Base-by-base conservation (phyloP, 2,113 vertebrate genomes). In the Cephalopterus ornatus region DNA sequence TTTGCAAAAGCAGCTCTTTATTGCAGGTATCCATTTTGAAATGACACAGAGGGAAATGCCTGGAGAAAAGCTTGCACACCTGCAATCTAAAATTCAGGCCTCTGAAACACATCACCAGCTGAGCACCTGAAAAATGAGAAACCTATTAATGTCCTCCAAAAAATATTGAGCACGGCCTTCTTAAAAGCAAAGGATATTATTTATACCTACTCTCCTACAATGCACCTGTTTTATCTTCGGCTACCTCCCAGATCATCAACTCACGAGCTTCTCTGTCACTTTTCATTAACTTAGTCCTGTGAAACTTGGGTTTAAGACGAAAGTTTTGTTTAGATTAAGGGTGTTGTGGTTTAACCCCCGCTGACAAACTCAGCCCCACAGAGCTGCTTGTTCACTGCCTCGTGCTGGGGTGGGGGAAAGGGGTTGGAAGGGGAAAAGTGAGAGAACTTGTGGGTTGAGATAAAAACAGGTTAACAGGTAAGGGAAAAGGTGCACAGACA, bases 101-200 rank as follows among this genome's bases (percentile, higher is more conserved):
- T 90, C 61, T 87, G 72, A 95, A 93, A 81, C 89, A 71, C 78
- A 78, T 72, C 61, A 87, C 83, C 80, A 94, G 76, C 58, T 91
- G 80, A 93, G 76, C 44, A 92, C 52, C 92, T 88, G 84, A 75
- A 94, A 95, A 46, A 81, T 89, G 91, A 94, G 88, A 92, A 91
- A 68, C 49, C 44, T 75, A 81, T 81, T 92, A 85, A 78, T 62
- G 76, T 61, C 53, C 62, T 91, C 76, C 11, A 46, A 78, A 95
- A 87, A 87, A 75, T 73, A 86, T 47, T 71, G 66, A 94, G 73
- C 56, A 75, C 81, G 59, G 52, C 30, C 32, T 82, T 93, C 62
- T 73, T 92, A 80, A 87, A 94, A 96, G 67, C 55, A 47, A 53
- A 82, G 24, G 23, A 14, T 91, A 67, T 77, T 74, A 84, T 94